phyloP scores from a whole-genome alignment of 2,113 vertebrate genomes.

The Limanda limanda region DNA sequence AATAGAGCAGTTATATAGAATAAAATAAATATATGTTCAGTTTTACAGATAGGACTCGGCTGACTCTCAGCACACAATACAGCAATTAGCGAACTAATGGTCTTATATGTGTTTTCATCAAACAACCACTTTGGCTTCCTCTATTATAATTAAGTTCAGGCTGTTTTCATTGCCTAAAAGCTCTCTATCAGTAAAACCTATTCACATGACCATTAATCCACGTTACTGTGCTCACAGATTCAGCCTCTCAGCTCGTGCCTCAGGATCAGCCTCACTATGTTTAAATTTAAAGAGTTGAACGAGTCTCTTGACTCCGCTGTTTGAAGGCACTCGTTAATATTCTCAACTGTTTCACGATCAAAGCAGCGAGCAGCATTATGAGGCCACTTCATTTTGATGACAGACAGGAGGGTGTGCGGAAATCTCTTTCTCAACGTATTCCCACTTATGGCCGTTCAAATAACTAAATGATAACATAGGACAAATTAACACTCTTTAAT shows the following conservation, averaged over 20 bases:
- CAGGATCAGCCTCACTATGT: slow-evolving; percentile 23
- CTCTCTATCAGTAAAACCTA: slow-evolving; percentile 25
- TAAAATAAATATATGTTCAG: neutral
- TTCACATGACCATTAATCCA: neutral
- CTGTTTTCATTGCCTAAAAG: slow-evolving; percentile 20
- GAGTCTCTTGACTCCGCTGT: slow-evolving; percentile 32
- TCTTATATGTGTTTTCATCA: slow-evolving; percentile 35
- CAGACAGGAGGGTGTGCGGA: neutral
- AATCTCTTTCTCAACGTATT: neutral
- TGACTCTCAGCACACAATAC: slow-evolving; percentile 23
- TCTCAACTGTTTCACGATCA: slow-evolving; percentile 21
- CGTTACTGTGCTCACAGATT: slow-evolving; percentile 1
- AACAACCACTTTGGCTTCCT: slow-evolving; percentile 18
- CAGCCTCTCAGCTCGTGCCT: neutral
- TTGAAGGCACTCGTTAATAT: slow-evolving; percentile 38
- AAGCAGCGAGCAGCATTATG: slow-evolving; percentile 16
- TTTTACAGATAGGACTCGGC: slow-evolving; percentile 22
- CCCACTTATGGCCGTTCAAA: neutral
- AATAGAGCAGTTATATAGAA: neutral
- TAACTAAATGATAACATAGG: too few species aligned
- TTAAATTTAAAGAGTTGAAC: slow-evolving; percentile 36
- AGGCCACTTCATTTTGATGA: slow-evolving; percentile 6
- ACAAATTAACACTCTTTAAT: neutral
- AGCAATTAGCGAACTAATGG: slow-evolving; percentile 25
- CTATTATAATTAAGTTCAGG: slow-evolving; percentile 14